These are phyloP conservation scores for Myripristis jacobus DNA, from an alignment of 2,797 vertebrate genomes.

Conservation along the genomic window DNA sequence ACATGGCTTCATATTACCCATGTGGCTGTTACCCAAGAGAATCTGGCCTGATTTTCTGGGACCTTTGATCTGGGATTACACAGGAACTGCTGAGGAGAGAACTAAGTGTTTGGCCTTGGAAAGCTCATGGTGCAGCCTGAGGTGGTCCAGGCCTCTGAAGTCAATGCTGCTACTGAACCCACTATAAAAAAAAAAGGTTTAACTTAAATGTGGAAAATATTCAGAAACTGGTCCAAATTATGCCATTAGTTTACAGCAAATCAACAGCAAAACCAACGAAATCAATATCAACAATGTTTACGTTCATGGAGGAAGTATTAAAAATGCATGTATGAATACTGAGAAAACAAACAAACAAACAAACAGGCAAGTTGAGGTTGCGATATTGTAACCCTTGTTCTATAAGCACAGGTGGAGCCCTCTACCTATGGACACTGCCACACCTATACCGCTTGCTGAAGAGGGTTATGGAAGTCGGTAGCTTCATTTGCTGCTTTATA, in stretches of 20 bases:
- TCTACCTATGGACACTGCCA: too few relatives aligned
- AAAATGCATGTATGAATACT: background rate
- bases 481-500: too few relatives aligned
- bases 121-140: slow-evolving; percentile 49
- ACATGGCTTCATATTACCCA: slow-evolving; percentile 25
- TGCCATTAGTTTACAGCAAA: too few relatives aligned
- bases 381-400: too few relatives aligned
- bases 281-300: too few relatives aligned
- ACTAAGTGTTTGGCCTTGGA: slow-evolving; percentile 51
- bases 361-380: too few relatives aligned
- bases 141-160: slow-evolving; percentile 58
- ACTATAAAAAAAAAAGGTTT: slow-evolving; percentile 25
- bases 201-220: slow-evolving; percentile 26
- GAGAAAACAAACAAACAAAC: background rate
- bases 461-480: too few relatives aligned
- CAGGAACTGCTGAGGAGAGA: slow-evolving; percentile 51
- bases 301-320: background rate
- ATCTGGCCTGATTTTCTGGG: slow-evolving; percentile 57
- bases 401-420: too few relatives aligned
- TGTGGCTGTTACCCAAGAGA: slow-evolving; percentile 54
- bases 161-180: slow-evolving; percentile 38
- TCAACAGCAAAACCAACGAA: too few relatives aligned
- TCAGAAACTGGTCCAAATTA: background rate
- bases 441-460: too few relatives aligned
- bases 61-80: slow-evolving; percentile 79